Evolutionary conservation across 1,140 invertebrate genomes (phyloP), one percentile per base, ranked within the genome.

Genomic region (Brachionus rubens): DNA sequence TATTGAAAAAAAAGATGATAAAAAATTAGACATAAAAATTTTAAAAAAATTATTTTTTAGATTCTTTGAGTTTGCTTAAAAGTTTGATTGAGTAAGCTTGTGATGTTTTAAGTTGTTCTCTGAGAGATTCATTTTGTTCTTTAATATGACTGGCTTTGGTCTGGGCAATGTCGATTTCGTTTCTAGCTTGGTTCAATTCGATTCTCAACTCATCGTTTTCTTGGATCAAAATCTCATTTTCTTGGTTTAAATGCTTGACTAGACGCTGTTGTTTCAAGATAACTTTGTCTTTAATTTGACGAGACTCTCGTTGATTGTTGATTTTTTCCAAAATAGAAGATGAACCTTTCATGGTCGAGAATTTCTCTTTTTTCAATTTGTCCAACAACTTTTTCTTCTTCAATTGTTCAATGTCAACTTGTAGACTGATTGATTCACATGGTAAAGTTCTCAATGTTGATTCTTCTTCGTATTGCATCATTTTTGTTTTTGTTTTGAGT

Each of bases 281-380:
- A 6, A 65, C 43, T 21, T 43, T 43, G 19, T 65, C 59, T 41
- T 65, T 41, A 41, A 24, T 65, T 14, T 65, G 6, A n/a, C 19
- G 21, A 41, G 59, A 65, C 43, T 65, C n/a, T 0, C 59, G 1
- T 41, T 65, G 59, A 41, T 65, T 41, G 1, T 65, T 19, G 21
- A 65, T 7, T 43, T 24, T 65, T 1, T 65, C 36, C 19, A 65
- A 21, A 10, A 65, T 41, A 1, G 36, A 6, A 1, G 33, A 43
- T 14, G 33, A 65, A 19, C 59, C 59, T 41, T 65, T 65, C 59
- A 65, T 65, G 12, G 19, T 41, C 43, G 41, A 36, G 14, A 65
- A 65, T 43, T 65, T 65, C 12, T 65, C 33, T 10, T 65, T 16
- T 41, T 65, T 65, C 2, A 65, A 19, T 24, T 43, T 43, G 0